Evolutionary conservation across 2,888 invertebrate species (phyloP).

Genomic region (Noctua janthina): DNA sequence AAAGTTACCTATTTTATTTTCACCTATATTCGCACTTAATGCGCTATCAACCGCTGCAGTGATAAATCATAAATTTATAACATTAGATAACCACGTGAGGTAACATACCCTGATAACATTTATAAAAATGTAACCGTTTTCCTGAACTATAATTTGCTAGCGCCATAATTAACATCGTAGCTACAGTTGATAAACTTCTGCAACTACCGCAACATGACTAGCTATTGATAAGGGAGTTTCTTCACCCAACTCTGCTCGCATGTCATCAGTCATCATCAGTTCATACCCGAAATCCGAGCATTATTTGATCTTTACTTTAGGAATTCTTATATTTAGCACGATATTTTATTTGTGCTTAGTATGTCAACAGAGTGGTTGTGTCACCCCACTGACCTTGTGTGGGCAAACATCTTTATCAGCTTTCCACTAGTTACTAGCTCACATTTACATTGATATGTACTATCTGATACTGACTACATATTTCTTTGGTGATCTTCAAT

Average conservation of each 20-base stretch:
- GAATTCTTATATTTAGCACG: conserved; percentile 30
- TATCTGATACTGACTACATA: conserved; percentile 17
- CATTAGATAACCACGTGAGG: conserved; percentile 21
- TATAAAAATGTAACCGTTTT: not conserved
- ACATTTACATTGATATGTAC: conserved; percentile 36
- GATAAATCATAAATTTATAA: conserved; percentile 11
- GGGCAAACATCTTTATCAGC: conserved; percentile 69
- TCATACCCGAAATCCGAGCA: conserved; percentile 5
- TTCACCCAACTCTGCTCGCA: conserved; percentile 1
- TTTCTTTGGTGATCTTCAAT: conserved; percentile 1
- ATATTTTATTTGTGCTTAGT: conserved; percentile 42
- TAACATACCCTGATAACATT: conserved; percentile 9
- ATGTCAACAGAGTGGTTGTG: conserved; percentile 57
- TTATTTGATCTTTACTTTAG: conserved; percentile 42
- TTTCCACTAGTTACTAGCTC: conserved; percentile 54
- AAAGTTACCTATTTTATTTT: not conserved
- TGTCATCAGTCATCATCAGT: conserved; percentile 6
- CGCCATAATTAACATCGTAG: not conserved
- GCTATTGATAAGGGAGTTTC: conserved; percentile 17
- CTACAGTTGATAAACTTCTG: not conserved
- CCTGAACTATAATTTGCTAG: not conserved
- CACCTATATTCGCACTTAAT: not conserved
- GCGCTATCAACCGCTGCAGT: conserved; percentile 13
- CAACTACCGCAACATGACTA: not conserved
- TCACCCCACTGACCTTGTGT: conserved; percentile 67